Base-by-base conservation (phyloP, 2,797 vertebrate species). In the Lindbergichthys nudifrons region DNA sequence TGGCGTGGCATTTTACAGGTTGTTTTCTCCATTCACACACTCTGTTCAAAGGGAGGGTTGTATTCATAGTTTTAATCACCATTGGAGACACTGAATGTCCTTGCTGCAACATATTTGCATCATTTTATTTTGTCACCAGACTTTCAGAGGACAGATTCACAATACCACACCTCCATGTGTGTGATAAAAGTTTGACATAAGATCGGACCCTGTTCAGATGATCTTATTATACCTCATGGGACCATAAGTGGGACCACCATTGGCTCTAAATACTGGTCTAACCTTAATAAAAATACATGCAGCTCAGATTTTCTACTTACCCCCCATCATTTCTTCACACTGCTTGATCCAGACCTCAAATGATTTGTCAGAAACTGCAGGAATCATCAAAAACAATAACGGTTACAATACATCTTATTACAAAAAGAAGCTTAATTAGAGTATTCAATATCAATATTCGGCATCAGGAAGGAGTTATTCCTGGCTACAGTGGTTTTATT, bases 311-410 rank as follows among this genome's bases (percentile, higher is more conserved):
- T 59, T 30, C 11, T 47, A 91, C 96, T 96, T 92, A 99, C 98
- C 89, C 0, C 81, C 93, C 87, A 97, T 90, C 73, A 87, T 93
- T 88, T 97, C 97, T 80, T 97, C 95, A 89, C 97, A 98, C 39
- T 85, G 95, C 86, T 95, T 94, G 84, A 98, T 96, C 98, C 98
- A 99, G 76, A 92, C 54, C 81, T 93, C 88, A 91, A 97, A 98
- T 8, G 92, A 88, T 80, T 92, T 84, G 84, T 95, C 94, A 62
- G 95, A 89, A 89, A 77, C 98, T 99, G 92, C n/a, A 82, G 36
- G 62, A 70, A 42, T 60, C 5, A 79, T 9, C 84, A 48, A 66
- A 58, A 43, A 81, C 2, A 62, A 12, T 11, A 5, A 10, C 4
- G 1, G 39, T 32, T 59, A 0, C 1, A n/a, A 51, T 18, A 36